Conservation (phyloP, 2,113 vertebrate species). For the Carassius gibelio region DNA sequence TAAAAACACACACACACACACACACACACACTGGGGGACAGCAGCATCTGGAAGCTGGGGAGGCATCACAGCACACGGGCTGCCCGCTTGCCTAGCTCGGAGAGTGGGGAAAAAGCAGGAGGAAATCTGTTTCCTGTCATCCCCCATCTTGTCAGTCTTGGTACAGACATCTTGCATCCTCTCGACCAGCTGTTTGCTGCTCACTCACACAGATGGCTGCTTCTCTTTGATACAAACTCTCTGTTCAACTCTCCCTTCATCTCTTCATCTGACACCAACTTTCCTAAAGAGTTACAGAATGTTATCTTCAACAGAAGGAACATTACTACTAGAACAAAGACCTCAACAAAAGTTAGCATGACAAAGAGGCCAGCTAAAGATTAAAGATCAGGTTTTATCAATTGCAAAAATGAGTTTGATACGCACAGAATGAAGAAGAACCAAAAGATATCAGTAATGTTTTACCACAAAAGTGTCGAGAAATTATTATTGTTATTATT, state of each 20-base stretch:
- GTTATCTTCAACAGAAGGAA: background rate
- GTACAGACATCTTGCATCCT: slow-evolving; percentile 88
- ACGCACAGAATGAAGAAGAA: background rate
- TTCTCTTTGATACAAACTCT: slow-evolving; percentile 80
- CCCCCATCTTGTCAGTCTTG: slow-evolving; percentile 93
- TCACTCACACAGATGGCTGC: slow-evolving; percentile 88
- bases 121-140: slow-evolving; percentile 97
- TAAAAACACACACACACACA: background rate
- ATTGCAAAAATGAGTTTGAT: background rate
- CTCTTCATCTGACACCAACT: slow-evolving; percentile 19
- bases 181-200: slow-evolving; percentile 88
- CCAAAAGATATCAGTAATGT: background rate
- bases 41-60: slow-evolving; percentile 91
- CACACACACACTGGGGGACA: slow-evolving; percentile 67
- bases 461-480: background rate
- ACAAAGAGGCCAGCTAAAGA: background rate
- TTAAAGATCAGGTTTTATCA: background rate
- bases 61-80: slow-evolving; percentile 79
- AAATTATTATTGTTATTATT: background rate
- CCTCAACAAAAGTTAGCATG: background rate
- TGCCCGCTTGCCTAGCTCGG: slow-evolving; percentile 66
- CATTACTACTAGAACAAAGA: background rate
- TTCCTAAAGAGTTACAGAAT: slow-evolving; percentile 61
- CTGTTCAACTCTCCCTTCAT: slow-evolving; percentile 36
- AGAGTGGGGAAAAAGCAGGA: slow-evolving; percentile 72